phyloP scores from a whole-genome alignment of 2,888 invertebrate genomes.

The Dolichomitus sp. region DNA sequence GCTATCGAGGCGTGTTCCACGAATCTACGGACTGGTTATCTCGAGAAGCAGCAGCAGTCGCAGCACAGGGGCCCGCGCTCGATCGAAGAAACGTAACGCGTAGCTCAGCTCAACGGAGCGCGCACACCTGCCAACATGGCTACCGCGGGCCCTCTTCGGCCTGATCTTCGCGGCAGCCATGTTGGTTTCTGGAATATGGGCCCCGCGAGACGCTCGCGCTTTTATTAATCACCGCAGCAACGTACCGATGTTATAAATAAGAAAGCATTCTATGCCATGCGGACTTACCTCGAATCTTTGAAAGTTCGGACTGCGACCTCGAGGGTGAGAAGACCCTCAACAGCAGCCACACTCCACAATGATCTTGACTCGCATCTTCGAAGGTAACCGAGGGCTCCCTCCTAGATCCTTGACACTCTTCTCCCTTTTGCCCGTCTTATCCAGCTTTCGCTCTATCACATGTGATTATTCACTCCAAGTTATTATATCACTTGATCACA shows the following conservation, averaged over 20 bases:
- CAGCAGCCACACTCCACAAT: constrained; percentile 64
- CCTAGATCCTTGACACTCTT: constrained; percentile 66
- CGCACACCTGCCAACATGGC: constrained; percentile 86
- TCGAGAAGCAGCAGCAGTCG: constrained; percentile 66
- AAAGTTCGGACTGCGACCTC: constrained; percentile 42
- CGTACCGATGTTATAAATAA: neutral
- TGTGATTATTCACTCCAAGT: neutral
- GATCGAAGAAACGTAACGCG: constrained; percentile 60
- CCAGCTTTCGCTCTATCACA: neutral
- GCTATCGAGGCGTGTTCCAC: constrained; percentile 70
- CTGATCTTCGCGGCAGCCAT: constrained; percentile 83
- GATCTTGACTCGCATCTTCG: constrained; percentile 71
- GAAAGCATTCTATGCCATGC: neutral
- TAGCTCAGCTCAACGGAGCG: constrained; percentile 56
- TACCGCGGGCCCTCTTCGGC: constrained; percentile 85
- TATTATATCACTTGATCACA: constrained; percentile 22
- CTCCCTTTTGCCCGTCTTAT: constrained; percentile 52
- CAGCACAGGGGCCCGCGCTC: constrained; percentile 48
- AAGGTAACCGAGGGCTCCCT: constrained; percentile 69
- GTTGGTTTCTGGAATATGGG: constrained; percentile 82
- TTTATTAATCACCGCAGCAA: constrained; percentile 34
- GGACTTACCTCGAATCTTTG: constrained; percentile 70
- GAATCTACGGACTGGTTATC: constrained; percentile 77
- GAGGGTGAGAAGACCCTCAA: constrained; percentile 55
- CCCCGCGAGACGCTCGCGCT: constrained; percentile 54